A percentile compares a stretch with the other conserved stretches of the same genome.
Evolutionary conservation across 2,113 vertebrate species (phyloP).

Genomic region (Apeltes quadracus): DNA sequence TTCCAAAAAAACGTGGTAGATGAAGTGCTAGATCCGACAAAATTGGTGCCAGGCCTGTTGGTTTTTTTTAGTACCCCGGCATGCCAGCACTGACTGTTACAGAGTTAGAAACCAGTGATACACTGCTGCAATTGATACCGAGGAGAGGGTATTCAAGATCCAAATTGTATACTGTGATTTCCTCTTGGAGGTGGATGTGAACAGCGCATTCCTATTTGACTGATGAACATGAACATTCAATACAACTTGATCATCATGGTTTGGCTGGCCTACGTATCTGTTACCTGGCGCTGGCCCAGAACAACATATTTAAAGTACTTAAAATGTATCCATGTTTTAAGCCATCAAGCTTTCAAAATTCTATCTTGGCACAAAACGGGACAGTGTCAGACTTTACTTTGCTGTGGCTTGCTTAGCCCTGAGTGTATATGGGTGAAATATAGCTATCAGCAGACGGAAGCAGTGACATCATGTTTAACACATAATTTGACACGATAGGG

Average conservation of each 20-base stretch:
- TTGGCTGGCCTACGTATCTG: neutral
- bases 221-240: neutral
- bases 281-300: neutral
- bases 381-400: neutral
- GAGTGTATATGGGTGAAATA: neutral
- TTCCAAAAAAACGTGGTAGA: constrained; percentile 2
- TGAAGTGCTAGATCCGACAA: constrained; percentile 8
- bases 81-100: constrained; percentile 13
- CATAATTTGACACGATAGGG: neutral
- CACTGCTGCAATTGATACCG: constrained; percentile 16
- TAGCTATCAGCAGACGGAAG: neutral
- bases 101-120: constrained; percentile 2
- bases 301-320: neutral
- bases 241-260: neutral
- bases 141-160: neutral
- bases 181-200: neutral
- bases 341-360: neutral
- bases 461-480: neutral
- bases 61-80: neutral
- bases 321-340: neutral
- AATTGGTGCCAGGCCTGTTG: neutral
- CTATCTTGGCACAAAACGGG: neutral
- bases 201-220: neutral
- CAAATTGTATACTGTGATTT: neutral
- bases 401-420: neutral